Base-by-base conservation (phyloP, 35 echinoderm and acorn worm genomes). In the Apostichopus parvimensis region DNA sequence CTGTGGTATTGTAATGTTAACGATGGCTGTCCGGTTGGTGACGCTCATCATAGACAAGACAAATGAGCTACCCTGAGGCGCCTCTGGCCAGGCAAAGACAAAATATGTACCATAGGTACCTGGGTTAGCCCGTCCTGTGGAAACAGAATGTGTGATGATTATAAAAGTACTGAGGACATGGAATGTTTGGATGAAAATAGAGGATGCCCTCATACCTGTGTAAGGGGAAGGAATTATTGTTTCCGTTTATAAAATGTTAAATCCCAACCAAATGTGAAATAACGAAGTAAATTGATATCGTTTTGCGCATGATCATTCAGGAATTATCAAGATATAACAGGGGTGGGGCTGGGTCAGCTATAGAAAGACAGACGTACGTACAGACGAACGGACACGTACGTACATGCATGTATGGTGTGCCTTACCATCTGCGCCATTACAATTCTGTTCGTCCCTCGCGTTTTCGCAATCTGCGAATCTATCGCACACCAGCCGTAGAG, bases 41-140 rank as follows among this genome's bases (percentile, higher is more conserved):
- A 88, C 86, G 25, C 61, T 66, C 21, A 88, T 23, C 18, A 88
- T 54, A 18, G 86, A 88, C 64, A 88, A 66, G 58, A 21, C 26
- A 14, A 88, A 72, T 13, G 17, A 24, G 64, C 24, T 72, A 17
- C 11, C 22, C 57, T 6, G 0, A 5, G 1, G 9, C 11, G 86
- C 24, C 8, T 88, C 10, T 5, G 86, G 86, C 64, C 60, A 73
- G 5, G 86, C 53, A 73, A 88, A 88, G 9, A 88, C 60, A 73
- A 88, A 88, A 26, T 71, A 68, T 17, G 17, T 26, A 18, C 86
- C 86, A 54, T 68, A 72, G 25, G 86, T 88, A 9, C 86, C 86
- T 53, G 68, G 61, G n/a, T 66, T 55, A 25, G 86, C 86, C 9
- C 45, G 24, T 58, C 24, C 81, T 84, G 18, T 14, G 18, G 0